Evolutionary conservation across 64 coral and sea anemone genomes (phyloP).

Genomic region (Montipora foliosa): DNA sequence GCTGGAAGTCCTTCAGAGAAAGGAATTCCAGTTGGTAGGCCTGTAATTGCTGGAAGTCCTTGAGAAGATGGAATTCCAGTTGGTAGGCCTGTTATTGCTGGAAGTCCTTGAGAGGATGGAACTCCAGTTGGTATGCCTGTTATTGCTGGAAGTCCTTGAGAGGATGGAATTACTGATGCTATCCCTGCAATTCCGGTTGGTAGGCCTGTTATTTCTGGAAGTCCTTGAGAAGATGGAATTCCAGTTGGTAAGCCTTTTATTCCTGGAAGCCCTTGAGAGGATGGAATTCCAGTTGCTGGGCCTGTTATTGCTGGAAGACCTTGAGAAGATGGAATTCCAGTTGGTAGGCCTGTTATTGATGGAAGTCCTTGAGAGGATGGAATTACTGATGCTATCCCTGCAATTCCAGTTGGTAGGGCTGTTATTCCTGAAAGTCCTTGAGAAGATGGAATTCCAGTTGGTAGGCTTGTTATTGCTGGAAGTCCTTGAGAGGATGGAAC

Average conservation of each 20-base stretch:
- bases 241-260: background rate
- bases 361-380: too few species aligned
- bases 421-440: background rate
- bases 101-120: background rate
- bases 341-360: background rate
- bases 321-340: background rate
- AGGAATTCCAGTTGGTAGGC: background rate
- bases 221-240: background rate
- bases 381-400: too few species aligned
- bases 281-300: too few species aligned
- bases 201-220: background rate
- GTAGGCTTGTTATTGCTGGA: background rate
- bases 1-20: too few species aligned
- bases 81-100: background rate
- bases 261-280: background rate
- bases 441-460: too few species aligned
- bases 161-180: too few species aligned
- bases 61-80: too few species aligned
- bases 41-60: background rate
- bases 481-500: too few species aligned
- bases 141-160: too few species aligned
- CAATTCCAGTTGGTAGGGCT: background rate
- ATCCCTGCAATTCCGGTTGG: too few species aligned
- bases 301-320: background rate
- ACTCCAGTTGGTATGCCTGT: too few species aligned